phyloP scores from a whole-genome alignment of 2,888 invertebrate species.

The Parasteatoda lunata region DNA sequence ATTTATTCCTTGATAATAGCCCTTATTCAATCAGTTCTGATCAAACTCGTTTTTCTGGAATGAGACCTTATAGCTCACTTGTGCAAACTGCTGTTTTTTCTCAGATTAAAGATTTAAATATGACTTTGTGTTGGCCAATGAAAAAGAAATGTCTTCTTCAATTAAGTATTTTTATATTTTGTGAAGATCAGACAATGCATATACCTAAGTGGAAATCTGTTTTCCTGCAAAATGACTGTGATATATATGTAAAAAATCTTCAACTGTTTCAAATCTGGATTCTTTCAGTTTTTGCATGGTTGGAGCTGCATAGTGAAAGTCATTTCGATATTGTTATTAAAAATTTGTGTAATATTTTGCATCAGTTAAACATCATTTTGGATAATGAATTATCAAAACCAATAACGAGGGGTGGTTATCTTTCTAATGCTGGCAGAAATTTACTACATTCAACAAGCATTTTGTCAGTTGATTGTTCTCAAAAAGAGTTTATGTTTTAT shows the following conservation, averaged over 20 bases:
- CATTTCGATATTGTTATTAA: background rate
- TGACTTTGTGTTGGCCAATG: constrained; percentile 22
- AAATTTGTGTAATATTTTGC: constrained; percentile 25
- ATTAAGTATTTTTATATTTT: constrained; percentile 15
- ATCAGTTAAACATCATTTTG: background rate
- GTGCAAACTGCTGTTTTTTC: constrained; percentile 8
- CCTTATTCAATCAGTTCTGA: background rate
- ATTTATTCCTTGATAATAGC: constrained; percentile 15
- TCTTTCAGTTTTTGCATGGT: constrained; percentile 10
- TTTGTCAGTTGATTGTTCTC: background rate
- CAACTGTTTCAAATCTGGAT: constrained; percentile 24
- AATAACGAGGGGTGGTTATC: background rate
- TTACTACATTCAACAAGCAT: background rate
- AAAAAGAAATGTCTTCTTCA: constrained; percentile 16
- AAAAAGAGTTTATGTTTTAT: background rate
- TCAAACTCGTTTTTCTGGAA: background rate
- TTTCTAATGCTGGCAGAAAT: background rate
- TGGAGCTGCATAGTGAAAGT: background rate
- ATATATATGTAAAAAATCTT: constrained; percentile 31
- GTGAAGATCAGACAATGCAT: background rate
- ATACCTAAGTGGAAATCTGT: constrained; percentile 15
- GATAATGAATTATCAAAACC: background rate
- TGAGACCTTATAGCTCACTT: background rate
- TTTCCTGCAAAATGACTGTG: constrained; percentile 15
- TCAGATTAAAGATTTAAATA: background rate